Conservation (phyloP, 2,113 vertebrate genomes). For the Pandion haliaetus region DNA sequence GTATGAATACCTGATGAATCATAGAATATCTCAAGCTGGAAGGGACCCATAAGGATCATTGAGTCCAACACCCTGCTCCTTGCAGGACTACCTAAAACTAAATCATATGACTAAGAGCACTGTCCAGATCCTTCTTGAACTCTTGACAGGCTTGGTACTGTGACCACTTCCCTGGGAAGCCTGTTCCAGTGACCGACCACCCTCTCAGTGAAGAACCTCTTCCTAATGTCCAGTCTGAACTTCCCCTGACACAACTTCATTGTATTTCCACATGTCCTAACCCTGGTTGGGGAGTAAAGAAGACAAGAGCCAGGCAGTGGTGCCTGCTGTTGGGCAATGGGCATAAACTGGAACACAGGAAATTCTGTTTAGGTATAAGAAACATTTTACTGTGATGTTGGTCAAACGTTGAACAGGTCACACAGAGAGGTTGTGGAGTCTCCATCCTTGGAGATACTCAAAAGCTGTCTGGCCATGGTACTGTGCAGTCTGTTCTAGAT, state of each 20-base stretch:
- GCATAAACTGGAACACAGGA: too few relatives aligned
- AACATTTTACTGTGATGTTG: not conserved
- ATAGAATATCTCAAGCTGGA: not conserved
- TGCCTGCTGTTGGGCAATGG: not conserved
- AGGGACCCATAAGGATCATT: not conserved
- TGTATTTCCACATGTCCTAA: not conserved
- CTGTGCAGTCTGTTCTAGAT: not conserved
- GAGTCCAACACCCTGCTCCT: too few relatives aligned
- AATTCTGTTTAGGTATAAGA: not conserved
- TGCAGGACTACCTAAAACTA: not conserved
- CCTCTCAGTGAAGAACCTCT: not conserved
- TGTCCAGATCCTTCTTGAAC: not conserved
- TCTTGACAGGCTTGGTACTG: not conserved
- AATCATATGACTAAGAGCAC: not conserved
- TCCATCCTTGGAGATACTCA: not conserved
- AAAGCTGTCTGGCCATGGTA: not conserved
- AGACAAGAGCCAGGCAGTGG: not conserved
- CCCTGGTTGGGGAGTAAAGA: not conserved
- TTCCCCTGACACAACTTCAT: not conserved
- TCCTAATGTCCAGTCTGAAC: not conserved
- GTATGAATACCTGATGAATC: not conserved
- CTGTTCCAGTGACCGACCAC: not conserved
- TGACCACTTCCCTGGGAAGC: not conserved
- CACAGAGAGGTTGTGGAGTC: not conserved
- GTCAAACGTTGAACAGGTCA: not conserved